Evolutionary conservation across 2,113 vertebrate species (phyloP).

Genomic region (Melospiza melodia): DNA sequence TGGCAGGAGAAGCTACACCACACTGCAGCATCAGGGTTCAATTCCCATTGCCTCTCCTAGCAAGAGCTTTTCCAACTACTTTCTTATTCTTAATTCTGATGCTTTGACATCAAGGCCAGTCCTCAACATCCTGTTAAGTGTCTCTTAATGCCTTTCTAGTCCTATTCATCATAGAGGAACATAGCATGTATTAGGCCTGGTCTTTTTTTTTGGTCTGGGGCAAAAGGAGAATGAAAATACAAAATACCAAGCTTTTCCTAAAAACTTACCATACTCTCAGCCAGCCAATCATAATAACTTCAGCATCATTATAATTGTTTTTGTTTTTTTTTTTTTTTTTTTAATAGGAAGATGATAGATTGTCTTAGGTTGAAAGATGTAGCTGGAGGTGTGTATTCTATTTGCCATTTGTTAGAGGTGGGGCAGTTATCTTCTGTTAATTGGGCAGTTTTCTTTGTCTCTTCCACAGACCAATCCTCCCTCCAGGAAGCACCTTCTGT

Average conservation of each 20-base stretch:
- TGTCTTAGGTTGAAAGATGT: no score
- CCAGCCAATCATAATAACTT: background rate
- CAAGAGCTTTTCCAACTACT: background rate
- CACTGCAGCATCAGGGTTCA: no score
- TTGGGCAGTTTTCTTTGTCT: no score
- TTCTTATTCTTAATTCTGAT: background rate
- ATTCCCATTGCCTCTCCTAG: background rate
- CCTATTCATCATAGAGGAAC: background rate
- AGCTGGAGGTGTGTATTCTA: no score
- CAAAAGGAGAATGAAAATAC: background rate
- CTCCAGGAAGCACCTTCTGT: no score
- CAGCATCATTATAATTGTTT: background rate
- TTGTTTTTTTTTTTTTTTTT: fast-evolving
- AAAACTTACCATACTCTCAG: background rate
- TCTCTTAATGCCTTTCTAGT: background rate
- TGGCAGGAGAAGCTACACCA: background rate
- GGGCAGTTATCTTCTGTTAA: no score
- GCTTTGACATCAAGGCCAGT: no score
- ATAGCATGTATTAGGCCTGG: background rate
- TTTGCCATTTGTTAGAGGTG: no score
- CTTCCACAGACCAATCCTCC: no score
- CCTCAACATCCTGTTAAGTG: background rate
- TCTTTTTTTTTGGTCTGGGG: background rate
- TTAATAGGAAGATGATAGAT: background rate
- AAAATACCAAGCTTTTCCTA: background rate